Base-by-base conservation (phyloP, 1,140 invertebrate species). In the Idris sp. region DNA sequence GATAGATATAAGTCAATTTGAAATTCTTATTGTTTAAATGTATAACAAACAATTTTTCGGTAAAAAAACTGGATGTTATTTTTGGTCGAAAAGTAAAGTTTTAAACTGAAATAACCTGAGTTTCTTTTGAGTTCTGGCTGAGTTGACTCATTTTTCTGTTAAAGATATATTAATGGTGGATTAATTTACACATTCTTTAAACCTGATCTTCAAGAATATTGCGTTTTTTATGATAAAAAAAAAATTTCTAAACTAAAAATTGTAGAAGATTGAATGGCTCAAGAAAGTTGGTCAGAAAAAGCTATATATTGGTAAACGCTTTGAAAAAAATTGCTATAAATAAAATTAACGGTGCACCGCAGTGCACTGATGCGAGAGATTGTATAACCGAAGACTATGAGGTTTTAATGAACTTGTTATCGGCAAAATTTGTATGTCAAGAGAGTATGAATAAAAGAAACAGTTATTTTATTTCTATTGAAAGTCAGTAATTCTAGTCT, bases 391-490 rank as follows among this genome's bases (percentile, higher is more conserved):
- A 53, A 74, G 25, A 65, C 36, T 43, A 18, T 46, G 31, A 38
- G 53, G 30, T 35, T 74, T 65, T 46, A 61, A 65, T 59, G 54
- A 14, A 31, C 46, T 26, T 36, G 58, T 51, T 72, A 61, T 64
- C 51, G 58, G 41, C 15, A 44, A 49, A 72, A 64, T 44, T 41
- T 44, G 51, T 51, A 56, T 22, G 40, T 51, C 40, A 48, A 30
- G 56, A 15, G 5, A 4, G 6, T 31, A 15, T 16, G 16, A 56
- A 36, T 40, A 48, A 54, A 61, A 64, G 31, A 64, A 72, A 72
- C 14, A 10, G 25, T 31, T 18, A 68, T 18, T 41, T 41, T 26
- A 68, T 58, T 58, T 14, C 18, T n/a, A n/a, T n/a, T n/a, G n/a
- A n/a, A n/a, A n/a, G n/a, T n/a, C n/a, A n/a, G n/a, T n/a, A n/a